A percentile compares a stretch with the other conserved stretches of the same genome.
Evolutionary conservation across 2,888 invertebrate species (phyloP).

Genomic region (Pocota personata): DNA sequence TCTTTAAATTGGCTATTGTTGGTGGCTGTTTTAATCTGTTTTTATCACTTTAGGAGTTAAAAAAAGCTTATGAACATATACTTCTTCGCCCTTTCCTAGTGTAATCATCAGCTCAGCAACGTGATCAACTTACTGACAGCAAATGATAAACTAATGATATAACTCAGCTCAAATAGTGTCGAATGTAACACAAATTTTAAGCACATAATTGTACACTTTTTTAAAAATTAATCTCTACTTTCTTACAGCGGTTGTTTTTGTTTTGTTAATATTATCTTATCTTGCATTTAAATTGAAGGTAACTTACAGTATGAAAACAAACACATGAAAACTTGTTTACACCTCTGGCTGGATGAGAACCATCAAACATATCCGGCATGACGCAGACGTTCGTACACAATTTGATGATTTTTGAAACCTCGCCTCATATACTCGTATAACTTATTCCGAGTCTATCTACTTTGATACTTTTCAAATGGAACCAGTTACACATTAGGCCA

Average conservation of each 20-base stretch:
- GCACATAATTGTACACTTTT: conserved; percentile 39
- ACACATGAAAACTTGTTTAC: too few relatives aligned
- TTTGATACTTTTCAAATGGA: too few relatives aligned
- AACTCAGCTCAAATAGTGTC: conserved; percentile 14
- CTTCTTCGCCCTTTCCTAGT: conserved; percentile 1
- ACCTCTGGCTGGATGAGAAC: too few relatives aligned
- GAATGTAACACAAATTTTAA: conserved; percentile 56
- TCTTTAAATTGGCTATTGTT: too few relatives aligned
- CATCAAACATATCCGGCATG: too few relatives aligned
- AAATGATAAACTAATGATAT: conserved; percentile 49
- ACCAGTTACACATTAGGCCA: too few relatives aligned
- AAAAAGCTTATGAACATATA: not conserved
- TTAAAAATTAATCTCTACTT: not conserved
- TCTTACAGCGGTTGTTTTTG: conserved; percentile 49
- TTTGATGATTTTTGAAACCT: too few relatives aligned
- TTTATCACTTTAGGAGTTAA: not conserved
- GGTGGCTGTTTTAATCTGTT: not conserved
- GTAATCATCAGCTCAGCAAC: conserved; percentile 40
- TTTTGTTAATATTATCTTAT: not conserved
- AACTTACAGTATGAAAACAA: not conserved
- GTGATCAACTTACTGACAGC: conserved; percentile 65
- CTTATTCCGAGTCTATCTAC: too few relatives aligned
- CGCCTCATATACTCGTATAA: too few relatives aligned
- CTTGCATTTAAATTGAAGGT: not conserved
- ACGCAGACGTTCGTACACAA: too few relatives aligned